Evolutionary conservation across 2,113 vertebrate species (phyloP), one percentile per base, ranked within the genome.

Genomic region (Catharus bicknelli): DNA sequence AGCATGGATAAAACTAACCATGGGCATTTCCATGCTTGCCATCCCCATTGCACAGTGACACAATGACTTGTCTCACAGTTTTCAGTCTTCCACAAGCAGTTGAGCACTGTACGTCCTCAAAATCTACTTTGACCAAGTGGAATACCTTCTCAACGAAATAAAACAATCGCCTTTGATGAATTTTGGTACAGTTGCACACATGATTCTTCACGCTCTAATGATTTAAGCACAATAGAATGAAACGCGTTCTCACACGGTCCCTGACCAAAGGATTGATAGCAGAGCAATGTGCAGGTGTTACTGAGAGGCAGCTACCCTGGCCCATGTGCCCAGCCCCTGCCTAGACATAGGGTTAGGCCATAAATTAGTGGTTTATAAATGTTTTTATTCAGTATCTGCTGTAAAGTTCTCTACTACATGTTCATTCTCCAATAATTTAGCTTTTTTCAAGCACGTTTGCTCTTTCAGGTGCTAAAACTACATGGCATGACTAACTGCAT

Each of bases 401-500:
- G 3, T 66, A 50, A 69, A 42, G 23, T 50, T 54, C 8, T 74
- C 13, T 45, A 19, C 22, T 61, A 50, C 11, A 4, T 75, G 14
- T 2, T 5, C 20, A 2, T 72, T 85, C 21, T 79, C 13, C 16
- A 47, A 22, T 47, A 38, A 48, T 7, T n/a, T 47, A 32, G 43
- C 21, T 22, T 55, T 69, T 68, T 77, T 36, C 61, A 51, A 74
- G 64, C 26, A 43, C 8, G 6, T 57, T n/a, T 77, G 11, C 40
- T 3, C 16, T 64, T 93, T 73, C 30, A 76, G 36, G 4, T 61
- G 25, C 11, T 66, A 42, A 73, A 88, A 38, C 48, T 68, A 32
- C 0, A 0, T 50, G 59, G 4, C 40, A 9, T 42, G 55, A 66
- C 54, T 81, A n/a, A 26, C 20, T n/a, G n/a, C 10, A 2, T 45